Conservation (phyloP, 2,113 vertebrate species). For the Phycodurus eques region DNA sequence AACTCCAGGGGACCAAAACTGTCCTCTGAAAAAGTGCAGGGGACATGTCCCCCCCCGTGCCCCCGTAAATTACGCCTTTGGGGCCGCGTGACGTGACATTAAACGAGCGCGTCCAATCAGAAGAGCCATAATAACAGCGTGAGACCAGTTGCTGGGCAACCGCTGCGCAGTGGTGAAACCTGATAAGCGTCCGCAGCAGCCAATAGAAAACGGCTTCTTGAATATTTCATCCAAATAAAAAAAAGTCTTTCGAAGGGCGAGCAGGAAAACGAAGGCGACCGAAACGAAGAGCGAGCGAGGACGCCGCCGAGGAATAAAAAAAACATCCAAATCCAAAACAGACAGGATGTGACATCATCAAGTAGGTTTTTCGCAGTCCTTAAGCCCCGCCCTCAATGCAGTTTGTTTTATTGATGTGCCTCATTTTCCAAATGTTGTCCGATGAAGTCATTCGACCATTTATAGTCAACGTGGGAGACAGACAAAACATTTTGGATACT, state of each 20-base stretch:
- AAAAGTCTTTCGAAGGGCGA: not conserved
- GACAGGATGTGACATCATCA: not conserved
- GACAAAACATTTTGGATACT: too few species aligned
- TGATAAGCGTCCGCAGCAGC: slow-evolving; percentile 21
- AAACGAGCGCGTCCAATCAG: not conserved
- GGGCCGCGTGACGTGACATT: too few species aligned
- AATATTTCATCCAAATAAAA: not conserved
- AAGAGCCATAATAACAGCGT: not conserved
- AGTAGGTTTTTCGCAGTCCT: not conserved
- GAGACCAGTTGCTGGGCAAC: slow-evolving; percentile 27
- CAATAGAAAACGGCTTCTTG: slow-evolving; percentile 6
- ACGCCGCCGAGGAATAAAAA: not conserved
- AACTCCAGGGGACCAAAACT: too few species aligned
- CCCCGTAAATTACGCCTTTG: too few species aligned
- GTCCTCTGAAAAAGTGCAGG: too few species aligned
- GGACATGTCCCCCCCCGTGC: too few species aligned
- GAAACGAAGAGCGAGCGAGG: not conserved
- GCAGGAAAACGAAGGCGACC: too few species aligned
- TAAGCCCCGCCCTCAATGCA: not conserved
- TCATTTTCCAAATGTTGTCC: too few species aligned
- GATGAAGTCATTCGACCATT: too few species aligned
- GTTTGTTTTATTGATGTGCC: not conserved
- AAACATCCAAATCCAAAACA: not conserved
- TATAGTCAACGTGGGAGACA: too few species aligned
- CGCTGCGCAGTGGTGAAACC: slow-evolving; percentile 18